These are phyloP conservation scores for Squalus acanthias DNA, from an alignment of 2,797 vertebrate genomes.

Conservation along the genomic window DNA sequence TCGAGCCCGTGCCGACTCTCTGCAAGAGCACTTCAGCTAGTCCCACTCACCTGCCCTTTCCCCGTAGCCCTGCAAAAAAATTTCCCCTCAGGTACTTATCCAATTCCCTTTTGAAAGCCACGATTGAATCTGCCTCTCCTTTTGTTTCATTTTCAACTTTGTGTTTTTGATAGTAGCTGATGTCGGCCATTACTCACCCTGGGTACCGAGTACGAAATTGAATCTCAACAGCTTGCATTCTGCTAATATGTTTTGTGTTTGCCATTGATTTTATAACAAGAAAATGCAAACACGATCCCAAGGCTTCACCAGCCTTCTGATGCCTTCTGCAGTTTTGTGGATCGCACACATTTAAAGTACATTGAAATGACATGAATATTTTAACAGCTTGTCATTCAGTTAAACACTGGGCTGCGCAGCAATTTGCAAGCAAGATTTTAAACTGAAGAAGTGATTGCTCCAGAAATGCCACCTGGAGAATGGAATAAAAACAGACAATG, in stretches of 20 bases:
- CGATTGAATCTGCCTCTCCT: no score
- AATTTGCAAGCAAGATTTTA: background rate
- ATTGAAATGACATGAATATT: background rate
- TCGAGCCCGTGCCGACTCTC: no score
- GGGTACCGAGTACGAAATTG: no score
- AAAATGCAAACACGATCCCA: background rate
- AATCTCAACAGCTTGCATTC: background rate
- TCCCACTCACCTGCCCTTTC: no score
- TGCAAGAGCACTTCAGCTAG: no score
- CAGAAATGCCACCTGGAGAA: background rate
- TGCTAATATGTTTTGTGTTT: background rate
- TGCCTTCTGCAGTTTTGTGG: background rate
- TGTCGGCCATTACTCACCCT: background rate
- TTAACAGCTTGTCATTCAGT: background rate
- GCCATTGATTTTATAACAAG: background rate
- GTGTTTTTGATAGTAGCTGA: no score
- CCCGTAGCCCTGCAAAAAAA: no score
- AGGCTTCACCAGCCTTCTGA: background rate
- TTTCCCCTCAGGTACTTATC: no score
- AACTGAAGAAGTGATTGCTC: background rate
- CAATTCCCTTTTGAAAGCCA: no score
- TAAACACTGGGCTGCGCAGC: background rate
- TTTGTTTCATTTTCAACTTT: no score
- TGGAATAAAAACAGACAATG: no score
- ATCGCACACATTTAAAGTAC: background rate